Evolutionary conservation across 2,113 vertebrate species (phyloP), one percentile per base, ranked within the genome.

Genomic region (Pseudorhombus dupliciocellatus): DNA sequence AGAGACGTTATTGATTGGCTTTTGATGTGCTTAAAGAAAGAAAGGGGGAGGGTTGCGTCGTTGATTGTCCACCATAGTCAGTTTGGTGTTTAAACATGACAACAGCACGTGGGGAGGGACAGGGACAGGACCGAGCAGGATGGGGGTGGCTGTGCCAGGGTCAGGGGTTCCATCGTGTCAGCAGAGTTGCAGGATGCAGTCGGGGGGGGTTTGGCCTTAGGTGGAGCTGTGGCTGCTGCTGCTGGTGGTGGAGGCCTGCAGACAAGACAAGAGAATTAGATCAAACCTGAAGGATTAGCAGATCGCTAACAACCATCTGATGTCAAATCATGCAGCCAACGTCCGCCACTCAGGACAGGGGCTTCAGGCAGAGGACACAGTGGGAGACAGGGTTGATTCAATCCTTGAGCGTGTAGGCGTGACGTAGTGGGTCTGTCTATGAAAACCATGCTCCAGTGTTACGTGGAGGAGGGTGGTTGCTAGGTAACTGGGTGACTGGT

Each of bases 221-320:
- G 86, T 82, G 21, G 93, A 93, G 75, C 57, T 59, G 34, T 20
- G n/a, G 53, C 91, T 91, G 79, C 88, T 82, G 62, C 92, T 93
- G 84, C 90, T 92, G 80, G 70, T 92, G 55, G 90, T 91, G 24
- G 93, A 93, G 31, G 76, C 91, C 93, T 94, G 89, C 31, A 2
- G 82, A 89, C 0, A 6, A 92, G 50, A 92, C 21, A 77, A 83
- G 25, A 86, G 0, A 80, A 64, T 74, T 12, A 76, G 30, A 71
- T 3, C 4, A 54, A 25, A 76, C 9, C 30, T 37, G 25, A 30
- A 54, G 53, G 42, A 44, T 15, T 6, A 58, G 21, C 26, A 52
- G 14, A 55, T 9, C 31, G 69, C 8, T 31, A 21, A 65, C 24
- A 71, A 25, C 42, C 59, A 18, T 82, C 60, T 80, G 75, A 73